These are phyloP conservation scores for Cynaeus angustus DNA, from an alignment of 2,888 invertebrate species.

Conservation along the genomic window DNA sequence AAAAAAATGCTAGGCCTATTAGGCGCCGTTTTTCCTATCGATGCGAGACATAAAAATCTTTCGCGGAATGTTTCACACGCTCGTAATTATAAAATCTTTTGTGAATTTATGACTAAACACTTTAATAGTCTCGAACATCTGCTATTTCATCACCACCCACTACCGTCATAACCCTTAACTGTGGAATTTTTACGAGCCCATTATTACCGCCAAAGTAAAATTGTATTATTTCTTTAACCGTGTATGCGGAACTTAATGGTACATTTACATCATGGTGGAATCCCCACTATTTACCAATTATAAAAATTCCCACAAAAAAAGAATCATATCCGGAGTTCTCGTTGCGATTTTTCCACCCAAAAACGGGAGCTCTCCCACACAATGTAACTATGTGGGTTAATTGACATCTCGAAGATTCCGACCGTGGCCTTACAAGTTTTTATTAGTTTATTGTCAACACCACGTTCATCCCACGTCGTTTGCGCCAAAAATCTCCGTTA, in stretches of 20 bases:
- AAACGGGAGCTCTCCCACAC: slow-evolving; percentile 2
- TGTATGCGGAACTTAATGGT: not conserved
- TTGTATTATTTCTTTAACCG: too few relatives aligned
- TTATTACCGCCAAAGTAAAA: too few relatives aligned
- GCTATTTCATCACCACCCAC: too few relatives aligned
- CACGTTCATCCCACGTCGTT: slow-evolving; percentile 4
- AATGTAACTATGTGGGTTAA: slow-evolving; percentile 23
- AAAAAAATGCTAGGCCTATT: too few relatives aligned
- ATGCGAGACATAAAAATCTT: too few relatives aligned
- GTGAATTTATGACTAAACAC: too few relatives aligned
- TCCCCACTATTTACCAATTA: not conserved
- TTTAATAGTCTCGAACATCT: too few relatives aligned
- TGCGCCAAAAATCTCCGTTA: not conserved
- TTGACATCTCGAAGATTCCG: slow-evolving; percentile 13
- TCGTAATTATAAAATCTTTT: too few relatives aligned
- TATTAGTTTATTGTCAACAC: slow-evolving; percentile 7
- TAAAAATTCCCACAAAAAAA: slow-evolving; percentile 5
- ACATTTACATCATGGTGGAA: not conserved
- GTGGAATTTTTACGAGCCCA: too few relatives aligned
- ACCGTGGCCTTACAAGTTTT: slow-evolving; percentile 16
- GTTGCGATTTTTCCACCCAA: not conserved
- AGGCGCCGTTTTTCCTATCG: too few relatives aligned
- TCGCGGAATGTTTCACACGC: too few relatives aligned
- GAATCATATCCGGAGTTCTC: not conserved
- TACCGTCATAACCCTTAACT: too few relatives aligned